These are phyloP conservation scores for Gymnosoma rotundatum DNA, from an alignment of 2,888 invertebrate species.

Conservation along the genomic window DNA sequence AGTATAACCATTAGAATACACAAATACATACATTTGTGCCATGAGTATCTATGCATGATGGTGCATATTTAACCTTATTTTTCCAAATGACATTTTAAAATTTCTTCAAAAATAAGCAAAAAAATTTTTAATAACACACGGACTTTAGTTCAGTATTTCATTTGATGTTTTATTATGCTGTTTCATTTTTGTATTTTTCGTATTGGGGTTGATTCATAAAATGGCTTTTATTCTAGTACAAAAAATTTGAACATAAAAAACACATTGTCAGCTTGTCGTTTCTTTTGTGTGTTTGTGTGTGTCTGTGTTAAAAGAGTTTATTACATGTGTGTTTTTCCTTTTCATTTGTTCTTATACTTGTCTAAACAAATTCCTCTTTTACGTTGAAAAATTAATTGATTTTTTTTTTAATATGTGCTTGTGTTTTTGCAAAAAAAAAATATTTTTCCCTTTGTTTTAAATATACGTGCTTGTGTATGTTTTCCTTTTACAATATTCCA, in stretches of 20 bases:
- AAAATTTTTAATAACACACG: neutral
- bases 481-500: slow-evolving; percentile 5
- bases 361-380: slow-evolving; percentile 51
- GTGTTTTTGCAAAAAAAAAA: too few relatives aligned
- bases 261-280: neutral
- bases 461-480: too few relatives aligned
- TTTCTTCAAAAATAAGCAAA: neutral
- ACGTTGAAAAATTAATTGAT: slow-evolving; percentile 56
- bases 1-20: neutral
- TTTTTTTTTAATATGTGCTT: too few relatives aligned
- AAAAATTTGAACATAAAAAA: too few relatives aligned
- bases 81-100: slow-evolving; percentile 12
- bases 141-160: slow-evolving; percentile 18
- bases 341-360: slow-evolving; percentile 20
- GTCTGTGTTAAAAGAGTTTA: too few relatives aligned
- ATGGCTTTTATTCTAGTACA: slow-evolving; percentile 21
- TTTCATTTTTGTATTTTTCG: neutral
- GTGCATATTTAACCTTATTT: too few relatives aligned
- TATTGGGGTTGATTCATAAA: slow-evolving; percentile 29
- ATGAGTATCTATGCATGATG: too few relatives aligned
- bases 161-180: slow-evolving; percentile 26
- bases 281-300: neutral
- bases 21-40: too few relatives aligned
- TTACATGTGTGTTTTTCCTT: neutral
- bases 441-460: too few relatives aligned